Percentiles rank a stretch among this genome's conserved stretches.
Evolutionary conservation across 1,140 invertebrate genomes (phyloP).

Genomic region (Ptiloglossa arizonensis): DNA sequence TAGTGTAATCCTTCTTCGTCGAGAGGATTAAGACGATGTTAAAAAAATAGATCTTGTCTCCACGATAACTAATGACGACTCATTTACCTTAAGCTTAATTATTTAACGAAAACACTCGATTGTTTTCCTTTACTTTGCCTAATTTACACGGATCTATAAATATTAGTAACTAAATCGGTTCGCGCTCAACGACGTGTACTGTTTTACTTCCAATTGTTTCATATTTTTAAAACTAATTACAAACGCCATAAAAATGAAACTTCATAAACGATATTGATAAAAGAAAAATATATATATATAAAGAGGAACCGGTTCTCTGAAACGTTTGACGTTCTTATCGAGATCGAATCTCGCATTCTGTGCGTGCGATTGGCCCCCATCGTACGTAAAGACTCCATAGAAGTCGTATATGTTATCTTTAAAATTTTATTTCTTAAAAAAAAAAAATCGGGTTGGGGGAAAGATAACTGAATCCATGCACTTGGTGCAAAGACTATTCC

Average conservation of each 20-base stretch:
- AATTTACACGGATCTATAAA: slow-evolving; percentile 3
- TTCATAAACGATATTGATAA: slow-evolving; percentile 7
- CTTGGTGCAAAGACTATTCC: slow-evolving; percentile 33
- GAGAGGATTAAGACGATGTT: slow-evolving; percentile 1
- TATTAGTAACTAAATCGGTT: neutral
- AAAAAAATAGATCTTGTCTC: slow-evolving; percentile 36
- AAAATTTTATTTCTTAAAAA: slow-evolving; percentile 47
- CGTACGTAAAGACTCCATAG: slow-evolving; percentile 44
- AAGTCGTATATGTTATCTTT: slow-evolving; percentile 41
- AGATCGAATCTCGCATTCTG: slow-evolving; percentile 35
- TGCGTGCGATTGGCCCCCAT: slow-evolving; percentile 48
- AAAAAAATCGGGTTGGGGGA: slow-evolving; percentile 29
- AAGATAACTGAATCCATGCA: slow-evolving; percentile 50
- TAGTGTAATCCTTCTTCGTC: slow-evolving; percentile 1
- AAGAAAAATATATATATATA: slow-evolving; percentile 2
- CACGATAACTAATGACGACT: neutral
- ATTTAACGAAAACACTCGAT: slow-evolving; percentile 14
- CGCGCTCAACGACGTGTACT: too few species aligned
- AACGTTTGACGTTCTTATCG: slow-evolving; percentile 35
- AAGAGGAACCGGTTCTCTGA: slow-evolving; percentile 29
- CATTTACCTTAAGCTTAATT: neutral
- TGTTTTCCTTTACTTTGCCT: neutral
- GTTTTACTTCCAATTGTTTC: slow-evolving; percentile 1
- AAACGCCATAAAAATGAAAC: slow-evolving; percentile 9
- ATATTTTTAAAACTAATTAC: neutral